Percentiles rank a stretch among this genome's conserved stretches.
Evolutionary conservation across 2,113 vertebrate species (phyloP).

Genomic region (Leptocoma aspasia): DNA sequence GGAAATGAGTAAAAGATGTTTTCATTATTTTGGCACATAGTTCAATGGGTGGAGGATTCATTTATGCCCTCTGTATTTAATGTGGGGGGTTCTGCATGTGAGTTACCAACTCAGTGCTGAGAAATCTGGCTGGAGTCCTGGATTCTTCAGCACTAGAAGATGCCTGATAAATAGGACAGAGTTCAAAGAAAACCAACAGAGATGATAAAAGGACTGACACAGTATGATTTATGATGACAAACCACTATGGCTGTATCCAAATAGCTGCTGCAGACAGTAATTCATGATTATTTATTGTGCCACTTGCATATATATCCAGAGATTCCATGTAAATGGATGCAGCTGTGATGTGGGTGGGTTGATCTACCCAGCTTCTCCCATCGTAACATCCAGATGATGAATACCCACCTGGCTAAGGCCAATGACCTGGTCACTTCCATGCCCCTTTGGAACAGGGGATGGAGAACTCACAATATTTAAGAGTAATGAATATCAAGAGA

Average conservation of each 20-base stretch:
- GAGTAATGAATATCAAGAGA: background rate
- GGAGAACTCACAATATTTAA: background rate
- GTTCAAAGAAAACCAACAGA: background rate
- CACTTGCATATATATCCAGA: background rate
- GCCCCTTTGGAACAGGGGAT: background rate
- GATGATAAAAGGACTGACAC: background rate
- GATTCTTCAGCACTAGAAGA: background rate
- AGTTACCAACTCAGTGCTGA: background rate
- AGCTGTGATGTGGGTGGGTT: background rate
- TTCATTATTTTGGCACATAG: background rate
- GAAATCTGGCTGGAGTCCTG: background rate
- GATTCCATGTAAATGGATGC: background rate
- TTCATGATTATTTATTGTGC: background rate
- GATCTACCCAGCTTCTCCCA: background rate
- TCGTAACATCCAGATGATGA: background rate
- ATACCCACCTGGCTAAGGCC: background rate
- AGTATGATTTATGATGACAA: background rate
- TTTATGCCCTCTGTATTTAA: background rate
- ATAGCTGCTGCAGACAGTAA: background rate
- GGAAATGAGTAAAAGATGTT: background rate
- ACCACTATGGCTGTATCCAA: background rate
- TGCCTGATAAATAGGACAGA: background rate
- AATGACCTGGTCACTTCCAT: background rate
- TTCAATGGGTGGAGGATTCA: background rate
- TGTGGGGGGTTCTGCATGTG: background rate